Percentiles rank a stretch among this genome's conserved stretches.
Conservation (phyloP, 2,113 vertebrate genomes). For the Cryptomyrus ogoouensis region DNA sequence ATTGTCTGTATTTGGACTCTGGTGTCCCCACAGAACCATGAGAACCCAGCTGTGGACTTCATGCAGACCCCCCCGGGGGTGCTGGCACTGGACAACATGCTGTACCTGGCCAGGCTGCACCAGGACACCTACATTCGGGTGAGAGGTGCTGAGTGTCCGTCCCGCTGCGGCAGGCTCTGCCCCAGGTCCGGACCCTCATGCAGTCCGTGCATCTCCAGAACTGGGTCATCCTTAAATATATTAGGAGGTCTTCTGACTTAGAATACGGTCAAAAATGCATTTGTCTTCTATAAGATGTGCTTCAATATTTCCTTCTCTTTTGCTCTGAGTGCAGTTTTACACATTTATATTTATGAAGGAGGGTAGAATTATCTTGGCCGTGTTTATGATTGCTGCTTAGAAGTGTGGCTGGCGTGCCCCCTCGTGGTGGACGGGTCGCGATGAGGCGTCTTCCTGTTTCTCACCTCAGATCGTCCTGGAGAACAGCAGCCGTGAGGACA, state of each 20-base stretch:
- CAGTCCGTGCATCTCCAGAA: neutral
- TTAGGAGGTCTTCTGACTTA: neutral
- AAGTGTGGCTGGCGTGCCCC: neutral
- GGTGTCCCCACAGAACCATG: constrained; percentile 73
- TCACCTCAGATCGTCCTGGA: constrained; percentile 81
- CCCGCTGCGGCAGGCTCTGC: neutral
- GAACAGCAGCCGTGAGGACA: constrained; percentile 95
- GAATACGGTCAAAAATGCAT: neutral
- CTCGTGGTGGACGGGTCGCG: neutral
- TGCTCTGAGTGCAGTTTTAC: neutral
- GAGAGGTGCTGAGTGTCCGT: constrained; percentile 20
- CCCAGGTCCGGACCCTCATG: neutral
- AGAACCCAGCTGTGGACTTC: constrained; percentile 95
- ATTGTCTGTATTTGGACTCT: neutral
- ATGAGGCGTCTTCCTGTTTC: neutral
- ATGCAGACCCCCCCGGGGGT: constrained; percentile 94
- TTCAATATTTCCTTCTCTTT: neutral
- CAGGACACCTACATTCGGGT: constrained; percentile 97
- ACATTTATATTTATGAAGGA: neutral
- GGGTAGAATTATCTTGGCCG: neutral
- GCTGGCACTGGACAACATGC: constrained; percentile 96
- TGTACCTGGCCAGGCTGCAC: constrained; percentile 89
- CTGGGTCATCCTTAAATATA: neutral
- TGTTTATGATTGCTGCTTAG: neutral
- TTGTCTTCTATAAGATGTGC: neutral